Base-by-base conservation (phyloP, 1,140 invertebrate species). In the Pachypeltis micranthus region DNA sequence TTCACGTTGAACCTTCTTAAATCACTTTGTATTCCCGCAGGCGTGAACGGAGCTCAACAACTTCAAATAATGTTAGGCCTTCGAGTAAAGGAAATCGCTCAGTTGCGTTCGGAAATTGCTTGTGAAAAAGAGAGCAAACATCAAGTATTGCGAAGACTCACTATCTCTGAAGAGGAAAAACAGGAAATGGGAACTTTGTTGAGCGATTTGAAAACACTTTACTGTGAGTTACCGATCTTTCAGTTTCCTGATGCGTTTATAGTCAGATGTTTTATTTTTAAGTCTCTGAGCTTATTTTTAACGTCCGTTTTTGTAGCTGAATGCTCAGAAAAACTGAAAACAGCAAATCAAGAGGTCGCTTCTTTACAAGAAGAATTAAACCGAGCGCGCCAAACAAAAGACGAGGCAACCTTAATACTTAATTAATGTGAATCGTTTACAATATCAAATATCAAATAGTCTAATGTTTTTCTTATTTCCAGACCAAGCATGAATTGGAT, bases 41-140 rank as follows among this genome's bases (percentile, higher is more conserved):
- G n/a, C n/a, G n/a, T n/a, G n/a, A 51, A 51, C 47, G 23, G 47
- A 4, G 12, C 12, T 21, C 12, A 75, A 57, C 73, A 75, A 63
- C 65, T 75, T 21, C 68, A 73, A 66, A 65, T 72, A 24, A 60
- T 75, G 29, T 74, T 74, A 66, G 72, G 74, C 23, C 66, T 74
- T 14, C 64, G 73, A 67, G 64, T 72, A 21, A 69, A 69, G 51
- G 72, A 74, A 68, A 67, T 73, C 28, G 62, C 70, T 55, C 31
- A 29, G n/a, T 67, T 74, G 57, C 70, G 62, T 47, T 62, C 70
- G 61, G 69, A 74, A 64, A 66, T 74, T 23, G 66, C 70, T 44
- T 44, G 39, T 24, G 61, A 71, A 27, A 69, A 69, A 56, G 26
- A 44, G n/a, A 27, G 61, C 26, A 62, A 64, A 56, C 34, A 59